Evolutionary conservation across 2,888 invertebrate species (phyloP).

Genomic region (Oscheius sp.): DNA sequence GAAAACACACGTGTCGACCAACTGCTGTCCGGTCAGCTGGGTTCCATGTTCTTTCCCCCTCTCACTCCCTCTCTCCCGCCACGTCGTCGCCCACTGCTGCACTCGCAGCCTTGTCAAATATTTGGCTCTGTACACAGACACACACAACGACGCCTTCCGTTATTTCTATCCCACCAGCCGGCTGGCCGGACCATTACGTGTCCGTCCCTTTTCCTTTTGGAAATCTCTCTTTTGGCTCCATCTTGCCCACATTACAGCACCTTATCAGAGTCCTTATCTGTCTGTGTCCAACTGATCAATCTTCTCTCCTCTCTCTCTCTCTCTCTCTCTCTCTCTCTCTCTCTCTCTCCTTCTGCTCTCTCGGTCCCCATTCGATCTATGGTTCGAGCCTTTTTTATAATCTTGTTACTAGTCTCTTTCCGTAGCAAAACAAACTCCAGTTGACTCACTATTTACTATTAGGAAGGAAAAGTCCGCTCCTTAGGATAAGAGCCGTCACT

Average conservation of each 20-base stretch:
- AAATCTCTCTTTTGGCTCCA: background rate
- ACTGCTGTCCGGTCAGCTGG: slow-evolving; percentile 4
- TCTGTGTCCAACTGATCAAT: slow-evolving; percentile 10
- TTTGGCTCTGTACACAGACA: slow-evolving; percentile 31
- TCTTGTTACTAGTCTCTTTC: background rate
- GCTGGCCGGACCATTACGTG: slow-evolving; percentile 18
- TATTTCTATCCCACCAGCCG: slow-evolving; percentile 27
- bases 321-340: background rate
- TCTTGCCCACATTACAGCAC: background rate
- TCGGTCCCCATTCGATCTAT: background rate
- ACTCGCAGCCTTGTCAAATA: slow-evolving; percentile 38
- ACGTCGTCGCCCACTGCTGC: slow-evolving; percentile 27
- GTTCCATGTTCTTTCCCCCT: slow-evolving; percentile 6
- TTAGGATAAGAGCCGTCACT: no score
- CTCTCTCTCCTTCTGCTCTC: background rate
- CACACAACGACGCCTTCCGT: slow-evolving; percentile 32
- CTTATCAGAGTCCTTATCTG: background rate
- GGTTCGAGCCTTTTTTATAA: no score
- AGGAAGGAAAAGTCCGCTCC: no score
- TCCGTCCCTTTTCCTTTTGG: background rate
- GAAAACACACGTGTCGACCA: slow-evolving; percentile 10
- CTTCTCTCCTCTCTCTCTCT: background rate
- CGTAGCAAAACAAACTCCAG: background rate
- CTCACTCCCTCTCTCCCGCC: background rate
- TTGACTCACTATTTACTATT: background rate